Conservation (phyloP, 2,113 vertebrate species). For the Aspidoscelis tigris region DNA sequence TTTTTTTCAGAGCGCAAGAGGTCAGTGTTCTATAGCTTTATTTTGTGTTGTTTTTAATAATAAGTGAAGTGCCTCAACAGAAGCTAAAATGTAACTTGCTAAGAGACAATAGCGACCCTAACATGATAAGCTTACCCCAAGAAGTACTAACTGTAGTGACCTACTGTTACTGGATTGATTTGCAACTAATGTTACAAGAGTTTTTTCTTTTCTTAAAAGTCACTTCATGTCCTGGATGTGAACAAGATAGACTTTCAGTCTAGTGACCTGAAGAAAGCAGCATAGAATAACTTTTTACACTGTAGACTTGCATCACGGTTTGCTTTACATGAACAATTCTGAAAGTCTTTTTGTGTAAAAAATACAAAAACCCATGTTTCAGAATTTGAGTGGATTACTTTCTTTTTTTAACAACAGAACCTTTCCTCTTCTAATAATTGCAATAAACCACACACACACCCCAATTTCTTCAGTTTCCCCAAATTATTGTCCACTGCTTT, state of each 20-base stretch:
- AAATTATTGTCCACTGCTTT: constrained; percentile 65
- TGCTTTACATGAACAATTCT: constrained; percentile 1
- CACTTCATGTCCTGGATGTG: constrained; percentile 52
- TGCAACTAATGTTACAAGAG: not conserved
- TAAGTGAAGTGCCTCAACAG: constrained; percentile 82
- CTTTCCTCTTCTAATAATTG: constrained; percentile 44
- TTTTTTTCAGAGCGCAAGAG: constrained; percentile 75
- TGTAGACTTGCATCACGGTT: constrained; percentile 22
- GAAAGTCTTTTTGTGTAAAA: constrained; percentile 35
- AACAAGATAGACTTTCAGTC: constrained; percentile 42
- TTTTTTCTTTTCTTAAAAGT: constrained; percentile 41
- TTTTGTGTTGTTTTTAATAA: constrained; percentile 75
- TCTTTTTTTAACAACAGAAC: constrained; percentile 34
- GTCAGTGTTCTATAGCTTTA: constrained; percentile 80
- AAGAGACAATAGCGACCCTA: constrained; percentile 58
- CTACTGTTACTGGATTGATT: not conserved
- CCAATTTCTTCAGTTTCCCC: constrained; percentile 48
- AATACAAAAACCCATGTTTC: constrained; percentile 31
- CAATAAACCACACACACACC: not conserved
- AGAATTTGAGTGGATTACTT: constrained; percentile 22
- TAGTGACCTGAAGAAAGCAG: constrained; percentile 43
- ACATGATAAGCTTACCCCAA: not conserved
- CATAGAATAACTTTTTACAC: constrained; percentile 40
- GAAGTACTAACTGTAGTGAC: not conserved
- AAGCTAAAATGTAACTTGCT: constrained; percentile 62